A percentile compares a stretch with the other conserved stretches of the same genome.
These are phyloP conservation scores for Dasypus novemcinctus DNA, from an alignment of 2,113 vertebrate species.

Conservation along the genomic window DNA sequence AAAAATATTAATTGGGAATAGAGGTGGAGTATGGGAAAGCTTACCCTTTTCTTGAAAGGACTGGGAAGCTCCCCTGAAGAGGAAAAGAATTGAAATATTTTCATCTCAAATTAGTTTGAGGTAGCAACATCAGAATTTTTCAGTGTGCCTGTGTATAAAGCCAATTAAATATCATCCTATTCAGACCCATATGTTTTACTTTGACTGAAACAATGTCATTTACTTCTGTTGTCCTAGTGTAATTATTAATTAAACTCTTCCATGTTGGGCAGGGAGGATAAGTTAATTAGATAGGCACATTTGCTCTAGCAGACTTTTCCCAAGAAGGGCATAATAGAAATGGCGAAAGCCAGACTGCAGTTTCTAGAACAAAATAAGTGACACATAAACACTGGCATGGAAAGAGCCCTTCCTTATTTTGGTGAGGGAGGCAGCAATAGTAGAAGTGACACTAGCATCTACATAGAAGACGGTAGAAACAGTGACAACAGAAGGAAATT, in stretches of 20 bases:
- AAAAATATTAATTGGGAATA: not conserved
- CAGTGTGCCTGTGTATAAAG: not conserved
- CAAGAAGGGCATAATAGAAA: not conserved
- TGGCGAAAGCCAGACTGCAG: not conserved
- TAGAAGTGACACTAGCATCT: not conserved
- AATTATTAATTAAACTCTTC: not conserved
- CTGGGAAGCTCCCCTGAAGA: not conserved
- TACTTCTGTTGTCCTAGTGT: not conserved
- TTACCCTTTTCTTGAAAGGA: not conserved
- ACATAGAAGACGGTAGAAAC: not conserved
- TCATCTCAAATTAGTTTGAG: not conserved
- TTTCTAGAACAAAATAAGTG: not conserved
- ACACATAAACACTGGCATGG: too few species aligned
- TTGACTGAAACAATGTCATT: not conserved
- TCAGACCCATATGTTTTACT: not conserved
- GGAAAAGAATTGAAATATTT: not conserved
- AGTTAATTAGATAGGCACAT: not conserved
- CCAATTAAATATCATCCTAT: not conserved
- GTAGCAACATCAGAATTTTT: not conserved
- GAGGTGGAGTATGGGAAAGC: not conserved
- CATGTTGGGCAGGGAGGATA: not conserved
- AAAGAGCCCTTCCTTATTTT: not conserved
- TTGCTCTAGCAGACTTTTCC: not conserved
- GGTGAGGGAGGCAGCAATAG: not conserved
- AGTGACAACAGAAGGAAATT: not conserved